Evolutionary conservation across 2,113 vertebrate species (phyloP), one percentile per base, ranked within the genome.

Genomic region (Pachyramphus minor): DNA sequence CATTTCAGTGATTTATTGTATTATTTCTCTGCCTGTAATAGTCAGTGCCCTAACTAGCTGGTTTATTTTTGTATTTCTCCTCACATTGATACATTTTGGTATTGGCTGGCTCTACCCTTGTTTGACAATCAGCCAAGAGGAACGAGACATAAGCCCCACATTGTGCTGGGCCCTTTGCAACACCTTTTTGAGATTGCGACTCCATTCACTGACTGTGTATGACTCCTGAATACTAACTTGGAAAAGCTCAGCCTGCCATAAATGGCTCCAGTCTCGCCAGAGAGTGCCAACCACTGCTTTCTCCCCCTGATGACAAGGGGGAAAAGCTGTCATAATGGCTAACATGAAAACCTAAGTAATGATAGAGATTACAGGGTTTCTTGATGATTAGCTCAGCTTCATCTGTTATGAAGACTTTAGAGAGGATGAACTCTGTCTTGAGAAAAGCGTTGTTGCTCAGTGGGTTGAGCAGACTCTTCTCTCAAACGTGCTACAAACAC

Each of bases 1-100:
- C 92, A 96, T 98, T 97, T 97, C 90, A 96, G 94, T 95, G 97
- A 98, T 97, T 97, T 97, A 97, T 96, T 92, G 59, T 95, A 95
- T 94, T 97, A 97, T 97, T 97, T 96, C 90, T 93, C 95, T 96
- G 93, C 78, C 87, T 97, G 74, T 95, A 97, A 97, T 92, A 92
- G 94, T 88, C 93, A 93, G 88, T 72, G 89, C 81, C 84, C 73
- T 90, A 78, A 42, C 44, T 95, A 96, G 95, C 92, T 19, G 9
- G 78, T 93, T 97, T 97, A 94, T 97, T 98, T 97, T 96, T 96
- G 76, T 97, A 78, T 97, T 97, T 90, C 80, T 93, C 71, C 67
- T 60, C 86, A 78, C 93, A 97, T 97, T 95, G 96, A 95, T 85
- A 91, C 72, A 93, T 96, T 97, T 95, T 15, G 30, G 49, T 93